Evolutionary conservation across 2,113 vertebrate genomes (phyloP).

Genomic region (Protobothrops mucrosquamatus): DNA sequence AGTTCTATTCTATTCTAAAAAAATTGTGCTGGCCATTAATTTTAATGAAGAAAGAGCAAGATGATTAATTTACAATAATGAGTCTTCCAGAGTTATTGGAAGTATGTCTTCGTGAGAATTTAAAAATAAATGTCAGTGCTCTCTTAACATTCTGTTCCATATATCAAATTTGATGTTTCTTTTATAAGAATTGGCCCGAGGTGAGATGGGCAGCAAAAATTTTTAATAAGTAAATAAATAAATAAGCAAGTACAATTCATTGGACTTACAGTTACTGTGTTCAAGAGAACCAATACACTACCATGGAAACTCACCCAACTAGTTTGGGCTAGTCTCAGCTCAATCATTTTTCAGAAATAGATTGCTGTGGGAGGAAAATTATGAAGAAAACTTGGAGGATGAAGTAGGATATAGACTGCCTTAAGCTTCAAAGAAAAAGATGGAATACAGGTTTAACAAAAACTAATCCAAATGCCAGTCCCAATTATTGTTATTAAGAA

Average conservation of each 20-base stretch:
- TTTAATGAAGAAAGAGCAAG: neutral
- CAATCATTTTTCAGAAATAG: neutral
- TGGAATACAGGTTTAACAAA: neutral
- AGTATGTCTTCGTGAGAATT: neutral
- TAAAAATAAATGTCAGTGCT: neutral
- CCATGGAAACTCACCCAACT: neutral
- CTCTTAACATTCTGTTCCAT: neutral
- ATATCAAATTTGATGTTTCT: neutral
- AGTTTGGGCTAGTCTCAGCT: neutral
- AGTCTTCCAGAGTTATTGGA: neutral
- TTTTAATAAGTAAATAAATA: too few relatives aligned
- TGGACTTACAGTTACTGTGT: neutral
- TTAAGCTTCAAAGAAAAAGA: neutral
- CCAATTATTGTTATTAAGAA: neutral
- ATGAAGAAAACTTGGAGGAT: neutral
- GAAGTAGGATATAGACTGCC: neutral
- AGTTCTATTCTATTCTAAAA: too few relatives aligned
- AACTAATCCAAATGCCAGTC: neutral
- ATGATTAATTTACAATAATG: neutral
- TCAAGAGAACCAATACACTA: neutral
- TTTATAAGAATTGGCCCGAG: neutral
- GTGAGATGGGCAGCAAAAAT: neutral
- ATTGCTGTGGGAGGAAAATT: neutral
- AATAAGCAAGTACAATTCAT: neutral
- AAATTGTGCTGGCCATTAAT: neutral